Evolutionary conservation across 2,797 vertebrate species (phyloP).

Genomic region (Moxostoma hubbsi): DNA sequence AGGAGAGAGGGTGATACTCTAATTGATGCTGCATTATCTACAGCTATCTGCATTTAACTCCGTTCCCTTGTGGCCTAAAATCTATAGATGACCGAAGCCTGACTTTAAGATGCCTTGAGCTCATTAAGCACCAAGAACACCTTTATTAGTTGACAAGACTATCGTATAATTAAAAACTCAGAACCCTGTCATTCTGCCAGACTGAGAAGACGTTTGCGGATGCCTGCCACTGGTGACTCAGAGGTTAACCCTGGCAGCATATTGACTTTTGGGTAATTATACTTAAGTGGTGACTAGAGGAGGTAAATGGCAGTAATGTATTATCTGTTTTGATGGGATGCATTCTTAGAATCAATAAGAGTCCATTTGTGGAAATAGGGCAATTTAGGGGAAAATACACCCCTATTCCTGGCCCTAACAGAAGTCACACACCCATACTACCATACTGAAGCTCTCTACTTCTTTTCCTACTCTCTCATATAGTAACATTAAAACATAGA

Average conservation of each 20-base stretch:
- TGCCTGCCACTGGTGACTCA: conserved; percentile 48
- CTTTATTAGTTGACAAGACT: conserved; percentile 53
- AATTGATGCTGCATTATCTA: conserved; percentile 8
- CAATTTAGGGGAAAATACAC: conserved; percentile 77
- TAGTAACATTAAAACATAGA: conserved; percentile 41
- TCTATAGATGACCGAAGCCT: conserved; percentile 16
- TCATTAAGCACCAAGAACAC: conserved; percentile 35
- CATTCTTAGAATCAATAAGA: conserved; percentile 81
- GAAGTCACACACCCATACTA: conserved; percentile 65
- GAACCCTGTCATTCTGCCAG: conserved; percentile 38
- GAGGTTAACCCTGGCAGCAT: conserved; percentile 63
- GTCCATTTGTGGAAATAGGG: conserved; percentile 78
- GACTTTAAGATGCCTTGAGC: conserved; percentile 25
- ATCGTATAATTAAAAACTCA: conserved; percentile 53
- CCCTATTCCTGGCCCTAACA: conserved; percentile 62
- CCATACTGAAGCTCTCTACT: conserved; percentile 14
- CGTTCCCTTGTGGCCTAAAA: not conserved
- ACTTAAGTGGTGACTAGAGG: conserved; percentile 73
- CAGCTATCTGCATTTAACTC: not conserved
- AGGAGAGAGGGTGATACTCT: conserved; percentile 1
- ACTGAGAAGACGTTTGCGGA: conserved; percentile 22
- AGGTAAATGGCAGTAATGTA: conserved; percentile 75
- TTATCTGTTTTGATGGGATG: conserved; percentile 74
- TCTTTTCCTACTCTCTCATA: not conserved
- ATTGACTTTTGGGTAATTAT: conserved; percentile 74